These are phyloP conservation scores for Acipenser ruthenus DNA, from an alignment of 2,797 vertebrate genomes.

Conservation along the genomic window DNA sequence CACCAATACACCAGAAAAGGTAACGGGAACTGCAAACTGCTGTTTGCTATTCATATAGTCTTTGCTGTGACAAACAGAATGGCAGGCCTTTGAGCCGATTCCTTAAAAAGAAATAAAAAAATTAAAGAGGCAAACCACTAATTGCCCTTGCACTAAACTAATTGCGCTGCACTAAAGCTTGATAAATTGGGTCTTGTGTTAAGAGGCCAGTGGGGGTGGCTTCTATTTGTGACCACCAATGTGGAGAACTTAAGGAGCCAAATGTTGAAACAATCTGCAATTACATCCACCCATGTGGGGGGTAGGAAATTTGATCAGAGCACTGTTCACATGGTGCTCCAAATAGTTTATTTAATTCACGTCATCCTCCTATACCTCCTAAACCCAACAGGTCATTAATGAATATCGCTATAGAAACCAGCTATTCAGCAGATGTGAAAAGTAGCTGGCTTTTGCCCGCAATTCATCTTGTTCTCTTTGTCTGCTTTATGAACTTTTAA, in stretches of 20 bases:
- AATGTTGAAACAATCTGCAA: slow-evolving; percentile 23
- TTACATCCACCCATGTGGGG: slow-evolving; percentile 22
- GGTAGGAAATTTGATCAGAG: slow-evolving; percentile 24
- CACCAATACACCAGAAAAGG: no score
- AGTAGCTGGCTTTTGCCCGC: slow-evolving; percentile 49
- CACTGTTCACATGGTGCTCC: slow-evolving; percentile 36
- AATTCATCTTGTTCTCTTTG: slow-evolving; percentile 51
- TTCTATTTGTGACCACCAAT: slow-evolving; percentile 38
- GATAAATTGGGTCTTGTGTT: no score
- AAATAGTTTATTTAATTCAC: slow-evolving; percentile 35
- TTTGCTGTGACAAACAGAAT: no score
- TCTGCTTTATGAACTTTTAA: slow-evolving; percentile 65
- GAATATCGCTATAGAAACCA: slow-evolving; percentile 43
- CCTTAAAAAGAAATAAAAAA: no score
- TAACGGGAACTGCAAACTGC: no score
- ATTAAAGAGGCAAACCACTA: slow-evolving; percentile 41
- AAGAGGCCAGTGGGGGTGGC: no score
- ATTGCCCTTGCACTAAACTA: slow-evolving; percentile 22
- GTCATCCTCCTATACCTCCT: slow-evolving; percentile 39
- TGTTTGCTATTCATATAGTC: no score
- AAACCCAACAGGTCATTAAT: slow-evolving; percentile 26
- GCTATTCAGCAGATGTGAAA: slow-evolving; percentile 35
- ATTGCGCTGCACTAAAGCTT: slow-evolving; percentile 7
- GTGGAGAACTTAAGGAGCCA: slow-evolving; percentile 42
- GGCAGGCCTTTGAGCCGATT: slow-evolving; percentile 32